Evolutionary conservation across 23 tunicate species (phyloP), one percentile per base, ranked within the genome.

Genomic region (Aplidium turbinatum): DNA sequence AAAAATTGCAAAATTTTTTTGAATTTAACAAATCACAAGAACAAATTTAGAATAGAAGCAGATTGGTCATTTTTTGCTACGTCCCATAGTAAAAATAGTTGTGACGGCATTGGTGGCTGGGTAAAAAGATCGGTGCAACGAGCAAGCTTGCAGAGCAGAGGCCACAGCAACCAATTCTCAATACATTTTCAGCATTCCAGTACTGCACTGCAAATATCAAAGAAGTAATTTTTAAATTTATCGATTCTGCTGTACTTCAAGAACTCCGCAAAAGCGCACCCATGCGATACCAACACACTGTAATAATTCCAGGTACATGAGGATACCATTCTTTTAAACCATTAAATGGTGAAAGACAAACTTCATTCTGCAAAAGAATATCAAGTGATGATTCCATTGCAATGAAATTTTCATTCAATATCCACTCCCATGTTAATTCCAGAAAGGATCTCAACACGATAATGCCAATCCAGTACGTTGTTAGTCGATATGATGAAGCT

Each of bases 11-110:
- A 75, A 32, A 31, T 31, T 22, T 75, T 75, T 75, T 75, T 57
- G 4, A 75, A 75, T 57, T 57, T 75, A 31, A 25, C 72, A 4
- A 33, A 75, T 35, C 80, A 75, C 72, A 33, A 75, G 33, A 31
- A 32, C 31, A 32, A 75, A 13, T 75, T 75, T 58, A 48, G 29
- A 13, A 56, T 75, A 3, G 23, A 57, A 50, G 80, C 80, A 33
- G 47, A 19, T 6, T 75, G 75, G 75, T 75, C 80, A 26, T 63
- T 75, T 63, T 75, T 75, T 75, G 80, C 80, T 32, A 19, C 70
- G 9, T 52, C 70, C 16, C 73, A 61, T 56, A 48, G 78, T 26
- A 75, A 75, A 57, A 52, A 64, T 21, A 33, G 70, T 29, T 60
- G 68, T 60, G 68, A 29, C 31, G 38, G 36, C 35, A 26, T 26